Base-by-base conservation (phyloP, 2,797 vertebrate species). In the Syndactyla subalaris region DNA sequence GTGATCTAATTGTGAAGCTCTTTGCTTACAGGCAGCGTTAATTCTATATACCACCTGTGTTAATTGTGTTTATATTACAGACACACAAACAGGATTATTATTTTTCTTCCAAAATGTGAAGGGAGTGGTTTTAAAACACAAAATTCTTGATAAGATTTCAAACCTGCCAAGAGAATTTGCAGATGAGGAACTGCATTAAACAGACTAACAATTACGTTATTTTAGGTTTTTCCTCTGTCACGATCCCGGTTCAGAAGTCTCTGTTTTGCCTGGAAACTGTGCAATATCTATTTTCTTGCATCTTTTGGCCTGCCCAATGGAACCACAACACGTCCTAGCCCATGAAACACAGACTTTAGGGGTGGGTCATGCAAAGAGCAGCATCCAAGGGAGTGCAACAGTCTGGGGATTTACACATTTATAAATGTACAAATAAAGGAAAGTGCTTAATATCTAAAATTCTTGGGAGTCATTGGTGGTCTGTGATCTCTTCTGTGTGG, bases 1-100 rank as follows among this genome's bases (percentile, higher is more conserved):
- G 26, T 94, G 88, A 90, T 97, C 97, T 87, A 93, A 97, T 95
- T 97, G 87, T 91, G 89, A 95, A 95, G 72, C 88, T 97, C 89
- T 91, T 94, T 88, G 92, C 93, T 96, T 88, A 95, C 83, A 95
- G 95, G 88, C 72, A 94, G 72, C 32, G 61, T 89, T 96, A 96
- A 95, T 95, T 97, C 96, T 88, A 94, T 72, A 92, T 82, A 94
- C 46, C 55, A 95, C 76, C 8, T 24, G 59, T 91, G 96, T 68
- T 97, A 97, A 95, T 93, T 93, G 62, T 84, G 80, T 90, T 97
- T 95, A 67, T 93, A 32, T 52, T 38, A 67, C 12, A 52, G 81
- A 95, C 85, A 93, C 77, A 85, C 61, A 89, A 86, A 76, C 58
- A 66, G 51, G 77, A 84, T 61, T 29, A 21, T 71, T 93, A 52